These are phyloP conservation scores for Vollenhovia emeryi DNA, from an alignment of 1,140 invertebrate species.

Conservation along the genomic window DNA sequence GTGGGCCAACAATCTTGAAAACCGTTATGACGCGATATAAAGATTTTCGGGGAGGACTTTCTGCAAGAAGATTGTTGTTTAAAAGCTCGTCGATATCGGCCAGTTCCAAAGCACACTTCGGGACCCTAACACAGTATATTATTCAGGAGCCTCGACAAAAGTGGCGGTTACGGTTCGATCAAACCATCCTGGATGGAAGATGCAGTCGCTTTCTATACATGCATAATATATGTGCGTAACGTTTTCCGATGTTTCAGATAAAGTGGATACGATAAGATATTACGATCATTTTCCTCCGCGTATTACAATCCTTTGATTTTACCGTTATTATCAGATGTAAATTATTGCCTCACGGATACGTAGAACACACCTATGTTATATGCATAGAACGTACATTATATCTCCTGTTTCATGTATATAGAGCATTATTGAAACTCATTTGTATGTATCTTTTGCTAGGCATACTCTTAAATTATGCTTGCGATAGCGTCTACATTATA, in stretches of 20 bases:
- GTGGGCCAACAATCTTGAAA: background rate
- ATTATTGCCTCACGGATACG: constrained; percentile 15
- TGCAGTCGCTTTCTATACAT: constrained; percentile 49
- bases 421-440: constrained; percentile 5
- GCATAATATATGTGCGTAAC: constrained; percentile 44
- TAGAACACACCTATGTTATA: background rate
- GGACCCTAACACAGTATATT: constrained; percentile 41
- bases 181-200: constrained; percentile 8
- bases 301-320: constrained; percentile 33
- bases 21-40: constrained; percentile 19
- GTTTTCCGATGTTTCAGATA: constrained; percentile 33
- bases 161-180: constrained; percentile 37
- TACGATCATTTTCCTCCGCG: constrained; percentile 11
- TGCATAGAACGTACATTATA: background rate
- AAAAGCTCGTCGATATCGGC: constrained; percentile 23
- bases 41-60: constrained; percentile 18
- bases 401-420: background rate
- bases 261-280: constrained; percentile 13
- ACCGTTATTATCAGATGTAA: background rate
- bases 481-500: background rate
- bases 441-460: background rate
- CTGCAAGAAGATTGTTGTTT: constrained; percentile 54
- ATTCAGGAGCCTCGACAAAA: constrained; percentile 53
- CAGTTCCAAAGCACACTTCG: constrained; percentile 24
- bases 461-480: background rate